Evolutionary conservation across 2,797 vertebrate species (phyloP).

Genomic region (Gambusia yucatana): DNA sequence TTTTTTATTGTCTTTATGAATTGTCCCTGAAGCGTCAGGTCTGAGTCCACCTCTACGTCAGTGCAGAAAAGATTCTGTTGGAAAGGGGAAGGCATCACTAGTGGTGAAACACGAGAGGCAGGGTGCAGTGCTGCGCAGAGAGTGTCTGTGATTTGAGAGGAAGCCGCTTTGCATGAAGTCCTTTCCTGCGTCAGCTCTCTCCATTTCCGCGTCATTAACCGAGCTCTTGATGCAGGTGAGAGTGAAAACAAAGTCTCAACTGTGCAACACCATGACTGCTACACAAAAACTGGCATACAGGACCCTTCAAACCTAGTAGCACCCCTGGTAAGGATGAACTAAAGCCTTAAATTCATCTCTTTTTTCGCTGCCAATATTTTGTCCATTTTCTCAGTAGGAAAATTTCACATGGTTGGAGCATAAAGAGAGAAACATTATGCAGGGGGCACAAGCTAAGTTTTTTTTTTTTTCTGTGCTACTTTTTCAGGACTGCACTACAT

Average conservation of each 20-base stretch:
- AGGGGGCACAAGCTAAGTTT: not conserved
- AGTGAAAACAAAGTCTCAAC: constrained; percentile 5
- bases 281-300: not conserved
- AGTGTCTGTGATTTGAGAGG: constrained; percentile 22
- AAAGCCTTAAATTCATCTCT: not conserved
- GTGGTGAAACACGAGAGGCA: not conserved
- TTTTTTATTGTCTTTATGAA: too few species aligned
- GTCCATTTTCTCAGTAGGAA: not conserved
- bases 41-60: not conserved
- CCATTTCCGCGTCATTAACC: constrained; percentile 1
- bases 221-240: not conserved
- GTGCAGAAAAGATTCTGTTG: not conserved
- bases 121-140: constrained; percentile 4
- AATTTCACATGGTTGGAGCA: not conserved
- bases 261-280: not conserved
- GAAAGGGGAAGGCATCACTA: not conserved
- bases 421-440: not conserved
- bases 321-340: not conserved
- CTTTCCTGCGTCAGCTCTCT: constrained; percentile 21
- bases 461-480: not conserved
- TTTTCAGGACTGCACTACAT: not conserved
- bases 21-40: too few species aligned
- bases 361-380: not conserved
- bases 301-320: not conserved
- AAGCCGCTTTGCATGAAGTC: constrained; percentile 44